Percentiles rank a stretch among this genome's conserved stretches.
phyloP scores from a whole-genome alignment of 2,888 invertebrate genomes.

The Mythimna lalbum region DNA sequence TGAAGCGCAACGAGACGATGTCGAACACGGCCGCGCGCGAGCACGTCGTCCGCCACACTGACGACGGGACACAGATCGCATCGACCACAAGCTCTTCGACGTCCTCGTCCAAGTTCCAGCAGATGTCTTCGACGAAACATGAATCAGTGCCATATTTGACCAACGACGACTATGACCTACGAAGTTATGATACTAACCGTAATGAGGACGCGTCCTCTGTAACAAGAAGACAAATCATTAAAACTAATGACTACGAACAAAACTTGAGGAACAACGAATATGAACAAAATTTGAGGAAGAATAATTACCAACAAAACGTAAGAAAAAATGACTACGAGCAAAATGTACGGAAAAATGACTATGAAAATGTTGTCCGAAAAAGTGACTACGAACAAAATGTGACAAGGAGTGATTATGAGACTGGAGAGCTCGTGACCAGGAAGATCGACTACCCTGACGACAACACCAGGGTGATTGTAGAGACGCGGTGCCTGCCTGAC shows the following conservation, averaged over 20 bases:
- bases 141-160: conserved; percentile 81
- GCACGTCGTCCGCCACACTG: conserved; percentile 82
- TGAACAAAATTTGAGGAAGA: conserved; percentile 71
- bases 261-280: conserved; percentile 69
- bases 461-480: conserved; percentile 92
- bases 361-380: conserved; percentile 36
- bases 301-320: conserved; percentile 48
- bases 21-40: conserved; percentile 82
- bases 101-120: conserved; percentile 80
- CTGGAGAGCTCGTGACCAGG: conserved; percentile 89
- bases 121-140: conserved; percentile 79
- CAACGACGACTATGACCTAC: conserved; percentile 75
- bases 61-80: conserved; percentile 81
- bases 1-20: conserved; percentile 81
- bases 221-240: conserved; percentile 67
- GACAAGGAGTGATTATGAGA: conserved; percentile 70
- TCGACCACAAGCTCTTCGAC: conserved; percentile 81
- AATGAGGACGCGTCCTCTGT: conserved; percentile 70
- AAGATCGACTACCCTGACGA: conserved; percentile 92
- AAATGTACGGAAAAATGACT: conserved; percentile 26
- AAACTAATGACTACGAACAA: conserved; percentile 71
- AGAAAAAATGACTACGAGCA: conserved; percentile 56
- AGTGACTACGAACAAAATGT: conserved; percentile 70
- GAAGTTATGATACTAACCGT: conserved; percentile 73
- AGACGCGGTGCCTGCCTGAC: conserved; percentile 92